phyloP scores from a whole-genome alignment of 2,888 invertebrate species.

The Meganola albula region DNA sequence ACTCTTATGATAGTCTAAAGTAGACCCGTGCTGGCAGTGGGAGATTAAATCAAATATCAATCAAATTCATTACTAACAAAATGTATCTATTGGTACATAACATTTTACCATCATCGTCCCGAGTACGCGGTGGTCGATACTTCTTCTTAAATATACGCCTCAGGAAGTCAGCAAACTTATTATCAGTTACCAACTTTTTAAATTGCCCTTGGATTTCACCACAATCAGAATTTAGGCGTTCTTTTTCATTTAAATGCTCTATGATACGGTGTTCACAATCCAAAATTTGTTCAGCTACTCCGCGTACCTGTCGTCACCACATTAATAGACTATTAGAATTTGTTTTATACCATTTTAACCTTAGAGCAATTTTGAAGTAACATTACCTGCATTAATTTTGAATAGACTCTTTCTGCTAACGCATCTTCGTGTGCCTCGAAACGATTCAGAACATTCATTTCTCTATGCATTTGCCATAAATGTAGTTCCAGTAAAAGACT shows the following conservation, averaged over 20 bases:
- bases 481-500: slow-evolving; percentile 79
- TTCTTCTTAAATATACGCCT: slow-evolving; percentile 90
- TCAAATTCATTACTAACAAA: too few relatives aligned
- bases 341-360: too few relatives aligned
- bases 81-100: too few relatives aligned
- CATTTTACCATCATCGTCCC: slow-evolving; percentile 63
- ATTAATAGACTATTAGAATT: too few relatives aligned
- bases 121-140: slow-evolving; percentile 82
- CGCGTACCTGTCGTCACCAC: slow-evolving; percentile 74
- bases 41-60: too few relatives aligned
- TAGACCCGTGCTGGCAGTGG: too few relatives aligned
- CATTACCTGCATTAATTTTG: slow-evolving; percentile 66
- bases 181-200: slow-evolving; percentile 78
- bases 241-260: slow-evolving; percentile 53
- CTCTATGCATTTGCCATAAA: slow-evolving; percentile 83
- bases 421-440: slow-evolving; percentile 84
- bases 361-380: background rate
- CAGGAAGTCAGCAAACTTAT: slow-evolving; percentile 88
- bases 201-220: slow-evolving; percentile 74
- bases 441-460: slow-evolving; percentile 84
- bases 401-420: slow-evolving; percentile 78
- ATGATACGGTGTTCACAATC: slow-evolving; percentile 74
- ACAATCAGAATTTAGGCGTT: slow-evolving; percentile 39
- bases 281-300: slow-evolving; percentile 68
- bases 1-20: too few relatives aligned